phyloP scores from a whole-genome alignment of 2,888 invertebrate species.

The Zele albiditarsus region DNA sequence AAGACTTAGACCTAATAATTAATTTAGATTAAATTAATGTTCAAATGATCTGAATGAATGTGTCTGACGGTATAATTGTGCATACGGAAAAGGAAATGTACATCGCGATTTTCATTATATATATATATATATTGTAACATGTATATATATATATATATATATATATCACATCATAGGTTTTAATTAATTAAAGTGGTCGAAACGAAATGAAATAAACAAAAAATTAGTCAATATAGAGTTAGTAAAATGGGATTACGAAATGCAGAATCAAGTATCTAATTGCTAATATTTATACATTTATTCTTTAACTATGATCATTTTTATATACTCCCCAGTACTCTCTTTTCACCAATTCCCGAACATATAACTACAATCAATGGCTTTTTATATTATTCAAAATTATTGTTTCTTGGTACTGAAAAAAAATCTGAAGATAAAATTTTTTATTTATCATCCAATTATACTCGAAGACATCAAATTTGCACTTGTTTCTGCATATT shows the following conservation, averaged over 20 bases:
- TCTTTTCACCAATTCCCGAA: background rate
- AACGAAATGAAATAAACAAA: constrained; percentile 32
- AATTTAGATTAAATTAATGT: constrained; percentile 7
- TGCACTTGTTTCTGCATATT: constrained; percentile 12
- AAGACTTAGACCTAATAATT: constrained; percentile 65
- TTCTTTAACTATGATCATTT: background rate
- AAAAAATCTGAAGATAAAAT: constrained; percentile 12
- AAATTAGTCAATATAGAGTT: constrained; percentile 63
- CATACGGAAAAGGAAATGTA: constrained; percentile 47
- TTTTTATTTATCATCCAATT: background rate
- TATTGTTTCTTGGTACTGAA: background rate
- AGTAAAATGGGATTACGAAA: constrained; percentile 38
- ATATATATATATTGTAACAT: constrained; percentile 51
- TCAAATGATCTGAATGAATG: background rate
- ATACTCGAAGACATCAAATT: constrained; percentile 1
- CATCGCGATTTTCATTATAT: constrained; percentile 60
- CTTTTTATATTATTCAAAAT: background rate
- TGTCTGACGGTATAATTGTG: constrained; percentile 36
- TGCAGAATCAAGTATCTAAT: constrained; percentile 37
- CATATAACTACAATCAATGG: background rate
- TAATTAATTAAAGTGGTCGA: background rate
- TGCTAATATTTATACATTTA: background rate
- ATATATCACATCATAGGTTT: background rate
- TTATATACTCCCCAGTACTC: background rate
- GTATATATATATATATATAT: constrained; percentile 62